These are phyloP conservation scores for Cerceris ruficornis DNA, from an alignment of 2,888 invertebrate species.

Conservation along the genomic window DNA sequence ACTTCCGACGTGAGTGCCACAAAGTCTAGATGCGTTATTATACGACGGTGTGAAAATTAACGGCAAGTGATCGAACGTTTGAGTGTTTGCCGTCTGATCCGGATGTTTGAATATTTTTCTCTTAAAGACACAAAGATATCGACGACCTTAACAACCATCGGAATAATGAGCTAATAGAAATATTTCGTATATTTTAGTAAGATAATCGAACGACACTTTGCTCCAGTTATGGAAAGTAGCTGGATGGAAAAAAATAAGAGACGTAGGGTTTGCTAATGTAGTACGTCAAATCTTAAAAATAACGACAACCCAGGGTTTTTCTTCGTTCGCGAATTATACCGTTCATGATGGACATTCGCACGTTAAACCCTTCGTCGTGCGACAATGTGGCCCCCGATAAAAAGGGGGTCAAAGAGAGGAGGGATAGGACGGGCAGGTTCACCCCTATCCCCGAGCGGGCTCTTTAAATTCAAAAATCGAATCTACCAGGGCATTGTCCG, in stretches of 20 bases:
- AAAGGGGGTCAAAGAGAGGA: conserved; percentile 66
- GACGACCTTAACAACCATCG: not conserved
- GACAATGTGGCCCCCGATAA: conserved; percentile 72
- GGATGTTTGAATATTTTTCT: no score
- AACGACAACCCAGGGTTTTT: not conserved
- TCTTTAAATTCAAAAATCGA: conserved; percentile 80
- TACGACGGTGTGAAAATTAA: not conserved
- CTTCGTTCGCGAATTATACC: not conserved
- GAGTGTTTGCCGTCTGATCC: no score
- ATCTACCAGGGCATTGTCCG: conserved; percentile 76
- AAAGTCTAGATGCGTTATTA: not conserved
- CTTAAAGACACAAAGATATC: not conserved
- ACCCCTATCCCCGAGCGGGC: conserved; percentile 55
- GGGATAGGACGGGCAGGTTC: conserved; percentile 61
- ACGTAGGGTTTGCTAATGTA: no score
- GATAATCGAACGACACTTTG: no score
- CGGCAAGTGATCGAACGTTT: no score
- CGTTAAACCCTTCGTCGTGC: conserved; percentile 71
- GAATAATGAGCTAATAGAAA: no score
- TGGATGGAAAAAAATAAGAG: no score
- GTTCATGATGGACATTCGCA: conserved; percentile 51
- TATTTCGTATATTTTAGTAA: no score
- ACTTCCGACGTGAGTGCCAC: not conserved
- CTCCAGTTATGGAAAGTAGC: no score
- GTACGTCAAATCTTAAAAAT: not conserved